Base-by-base conservation (phyloP, 2,797 vertebrate genomes). In the Cryptoprocta ferox region DNA sequence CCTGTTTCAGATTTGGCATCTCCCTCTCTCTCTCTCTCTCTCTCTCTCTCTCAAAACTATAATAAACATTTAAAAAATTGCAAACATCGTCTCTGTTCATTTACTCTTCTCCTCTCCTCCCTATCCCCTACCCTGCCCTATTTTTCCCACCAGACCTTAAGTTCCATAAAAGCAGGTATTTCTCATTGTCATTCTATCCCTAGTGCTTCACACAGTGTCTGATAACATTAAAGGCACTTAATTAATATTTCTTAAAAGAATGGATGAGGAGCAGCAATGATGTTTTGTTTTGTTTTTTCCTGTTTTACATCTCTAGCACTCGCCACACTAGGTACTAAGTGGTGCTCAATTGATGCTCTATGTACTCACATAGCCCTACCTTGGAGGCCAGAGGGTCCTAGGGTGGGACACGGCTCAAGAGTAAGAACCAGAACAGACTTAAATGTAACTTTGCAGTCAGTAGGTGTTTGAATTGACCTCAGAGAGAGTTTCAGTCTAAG, bases 221-320 rank as follows among this genome's bases (percentile, higher is more conserved):
- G 8, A 45, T 18, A 32, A 45, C n/a, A 15, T 1, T 39, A 42
- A 18, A 68, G 53, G 26, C 66, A 30, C 30, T 85, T 53, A 35
- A 59, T 45, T 42, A 59, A 50, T 32, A 68, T 45, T 92, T 94
- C n/a, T 82, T 90, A 32, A 75, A 48, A 16, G 73, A 42, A 75
- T 70, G n/a, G 61, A 90, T 28, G 30, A 73, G 32, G 32, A 92
- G 14, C 24, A 35, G 5, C 61, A 79, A 87, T 11, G 15, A 24
- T 11, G 13, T 12, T 37, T 65, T 32, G 13, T 12, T 37, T 65
- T 32, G 5, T 15, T 15, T 32, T 18, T n/a, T 53, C 18, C 53
- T 82, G 32, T 63, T 71, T 90, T 28, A 35, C 8, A 48, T 37
- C 28, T 45, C 42, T 14, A 39, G 14, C 63, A 87, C 42, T 56